Percentiles rank a stretch among this genome's conserved stretches.
Evolutionary conservation across 1,140 invertebrate genomes (phyloP).

Genomic region (Bombus difficillimus): DNA sequence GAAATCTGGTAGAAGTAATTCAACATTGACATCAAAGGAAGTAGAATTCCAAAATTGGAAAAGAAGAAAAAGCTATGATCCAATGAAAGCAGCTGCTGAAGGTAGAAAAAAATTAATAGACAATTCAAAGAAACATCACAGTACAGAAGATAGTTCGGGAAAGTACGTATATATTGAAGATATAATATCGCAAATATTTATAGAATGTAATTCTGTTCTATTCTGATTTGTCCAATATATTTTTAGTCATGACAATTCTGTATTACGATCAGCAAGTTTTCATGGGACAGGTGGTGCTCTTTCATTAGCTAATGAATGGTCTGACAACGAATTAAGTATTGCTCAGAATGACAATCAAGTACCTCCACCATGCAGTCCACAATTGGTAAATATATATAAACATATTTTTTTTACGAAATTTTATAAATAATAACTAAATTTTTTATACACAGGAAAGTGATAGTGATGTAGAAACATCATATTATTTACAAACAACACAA

Average conservation of each 20-base stretch:
- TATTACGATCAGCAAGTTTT: conserved; percentile 83
- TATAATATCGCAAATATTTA: conserved; percentile 8
- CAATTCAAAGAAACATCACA: conserved; percentile 77
- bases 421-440: conserved; percentile 21
- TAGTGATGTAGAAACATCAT: conserved; percentile 74
- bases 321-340: conserved; percentile 70
- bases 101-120: conserved; percentile 85
- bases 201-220: background rate
- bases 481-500: conserved; percentile 73
- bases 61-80: conserved; percentile 94
- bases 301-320: conserved; percentile 74
- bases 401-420: background rate
- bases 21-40: conserved; percentile 87
- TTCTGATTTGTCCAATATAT: conserved; percentile 25
- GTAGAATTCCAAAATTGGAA: conserved; percentile 96
- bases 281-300: conserved; percentile 81
- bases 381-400: conserved; percentile 57
- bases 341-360: conserved; percentile 69
- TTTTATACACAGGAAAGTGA: conserved; percentile 67
- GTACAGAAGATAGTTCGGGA: conserved; percentile 65
- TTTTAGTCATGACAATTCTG: conserved; percentile 79
- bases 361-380: conserved; percentile 71
- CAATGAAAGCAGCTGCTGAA: conserved; percentile 93
- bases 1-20: conserved; percentile 84
- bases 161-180: conserved; percentile 50